Evolutionary conservation across 2,113 vertebrate genomes (phyloP), one percentile per base, ranked within the genome.

Genomic region (Gorsachius goisagi): DNA sequence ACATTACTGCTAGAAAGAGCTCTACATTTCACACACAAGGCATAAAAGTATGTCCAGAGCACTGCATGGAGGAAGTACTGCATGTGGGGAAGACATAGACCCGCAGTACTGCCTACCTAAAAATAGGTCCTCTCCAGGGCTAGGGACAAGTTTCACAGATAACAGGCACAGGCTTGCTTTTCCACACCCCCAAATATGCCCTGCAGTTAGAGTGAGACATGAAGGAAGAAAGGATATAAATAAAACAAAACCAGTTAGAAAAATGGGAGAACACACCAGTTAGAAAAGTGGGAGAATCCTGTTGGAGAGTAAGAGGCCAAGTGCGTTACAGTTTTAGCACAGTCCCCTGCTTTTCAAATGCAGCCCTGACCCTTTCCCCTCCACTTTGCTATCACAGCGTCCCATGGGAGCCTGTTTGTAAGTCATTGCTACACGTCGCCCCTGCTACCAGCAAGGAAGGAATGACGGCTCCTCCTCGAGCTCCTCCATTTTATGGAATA

Each of bases 81-180:
- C 58, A 32, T 11, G 18, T 5, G 15, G 64, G 41, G 67, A 83
- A 93, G 63, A 74, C 90, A 90, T 9, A 84, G 75, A 0, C 0
- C 59, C 5, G 3, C 28, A 58, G 56, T 67, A 44, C 75, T 52
- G 27, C 30, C 79, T 64, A 11, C 45, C 88, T 92, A 90, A 96
- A 96, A 93, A 90, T 93, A 96, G 79, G 33, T 35, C 58, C 72
- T 80, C 71, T 92, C 59, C 50, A 88, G 53, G 39, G 55, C 45
- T 68, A 62, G 24, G 71, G 75, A 86, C 79, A 93, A 60, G 24
- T 68, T 92, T 69, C 67, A 88, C 32, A 84, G 92, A 95, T 88
- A 95, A 94, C 71, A 94, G 63, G 71, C 62, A 58, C 19, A n/a
- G 78, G 23, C 85, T 92, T 90, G 68, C 52, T 93, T 92, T 90